Base-by-base conservation (phyloP, 2,797 vertebrate species). In the Sebastes melanostomus region DNA sequence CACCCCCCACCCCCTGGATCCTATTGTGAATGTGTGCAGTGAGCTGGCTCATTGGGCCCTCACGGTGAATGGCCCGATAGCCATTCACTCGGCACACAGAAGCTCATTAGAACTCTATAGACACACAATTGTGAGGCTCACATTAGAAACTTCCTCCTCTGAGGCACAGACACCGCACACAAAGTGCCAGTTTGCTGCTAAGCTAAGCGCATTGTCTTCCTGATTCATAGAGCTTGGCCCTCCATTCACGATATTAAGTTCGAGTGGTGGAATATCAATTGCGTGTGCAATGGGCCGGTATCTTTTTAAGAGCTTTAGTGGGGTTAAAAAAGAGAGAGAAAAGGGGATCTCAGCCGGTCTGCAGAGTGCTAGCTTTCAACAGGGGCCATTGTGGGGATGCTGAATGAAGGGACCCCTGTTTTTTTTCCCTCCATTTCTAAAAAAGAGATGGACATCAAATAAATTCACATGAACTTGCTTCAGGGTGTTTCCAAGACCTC, bases 91-190 rank as follows among this genome's bases (percentile, higher is more conserved):
- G 95, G 96, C 96, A 93, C 83, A 94, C 89, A 96, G 96, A 95
- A 97, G 96, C 97, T 98, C 97, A 98, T 98, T 98, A 98, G 97
- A 96, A 97, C 97, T 98, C 97, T 97, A 98, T 97, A 97, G 97
- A 97, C 96, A 95, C 93, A 97, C 97, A 97, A 97, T 97, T 96
- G 97, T 96, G 95, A 96, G 96, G 94, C 95, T 94, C 96, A 96
- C 95, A 97, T 97, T 96, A 96, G 96, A 96, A 97, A 97, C 97
- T 97, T 96, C 97, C 96, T 96, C 96, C 91, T 93, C 95, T 93
- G 94, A 93, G 95, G 94, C 96, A 95, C 94, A 96, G 96, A 97
- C 96, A 96, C 95, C 90, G 95, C 95, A 96, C 96, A 96, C 92
- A 94, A 97, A 96, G 96, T 97, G 97, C 96, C 96, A 96, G 96